These are phyloP conservation scores for Macrosteles quadrilineatus DNA, from an alignment of 1,140 invertebrate genomes.

Conservation along the genomic window DNA sequence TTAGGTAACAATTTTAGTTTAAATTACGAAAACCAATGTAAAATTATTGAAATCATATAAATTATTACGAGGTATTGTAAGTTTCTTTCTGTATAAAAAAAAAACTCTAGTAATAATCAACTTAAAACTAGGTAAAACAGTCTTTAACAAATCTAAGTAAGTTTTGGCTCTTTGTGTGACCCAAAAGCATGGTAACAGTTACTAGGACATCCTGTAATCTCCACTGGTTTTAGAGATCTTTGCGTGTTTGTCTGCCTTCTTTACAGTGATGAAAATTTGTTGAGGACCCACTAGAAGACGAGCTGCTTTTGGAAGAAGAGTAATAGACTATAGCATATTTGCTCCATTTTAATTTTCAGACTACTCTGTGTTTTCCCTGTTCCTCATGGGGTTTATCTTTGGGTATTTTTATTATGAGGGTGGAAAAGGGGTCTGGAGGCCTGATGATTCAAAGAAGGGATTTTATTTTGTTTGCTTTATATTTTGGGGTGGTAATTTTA, in stretches of 20 bases:
- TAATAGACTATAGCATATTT: slow-evolving; percentile 29
- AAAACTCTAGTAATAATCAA: no score
- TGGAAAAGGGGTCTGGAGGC: slow-evolving; percentile 37
- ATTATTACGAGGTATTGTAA: no score
- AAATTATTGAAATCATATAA: no score
- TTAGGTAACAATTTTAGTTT: no score
- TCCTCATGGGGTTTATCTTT: slow-evolving; percentile 53
- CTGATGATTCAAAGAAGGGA: slow-evolving; percentile 34
- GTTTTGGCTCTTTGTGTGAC: no score
- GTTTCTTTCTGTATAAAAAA: no score
- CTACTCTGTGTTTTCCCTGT: slow-evolving; percentile 35
- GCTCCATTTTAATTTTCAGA: slow-evolving; percentile 43
- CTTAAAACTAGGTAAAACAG: no score
- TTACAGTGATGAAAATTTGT: slow-evolving; percentile 1
- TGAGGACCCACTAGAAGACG: slow-evolving; percentile 1
- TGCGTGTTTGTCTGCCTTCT: slow-evolving; percentile 6
- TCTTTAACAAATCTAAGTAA: no score
- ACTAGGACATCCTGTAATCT: not conserved
- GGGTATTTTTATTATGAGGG: slow-evolving; percentile 58
- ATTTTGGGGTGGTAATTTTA: slow-evolving; percentile 68
- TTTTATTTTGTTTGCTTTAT: slow-evolving; percentile 55
- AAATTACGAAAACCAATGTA: no score
- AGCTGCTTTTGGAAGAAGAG: not conserved
- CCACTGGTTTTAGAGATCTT: not conserved
- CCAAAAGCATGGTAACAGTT: no score